Percentiles rank a stretch among this genome's conserved stretches.
phyloP scores from a whole-genome alignment of 2,113 vertebrate genomes.

The Terrapene triunguis region DNA sequence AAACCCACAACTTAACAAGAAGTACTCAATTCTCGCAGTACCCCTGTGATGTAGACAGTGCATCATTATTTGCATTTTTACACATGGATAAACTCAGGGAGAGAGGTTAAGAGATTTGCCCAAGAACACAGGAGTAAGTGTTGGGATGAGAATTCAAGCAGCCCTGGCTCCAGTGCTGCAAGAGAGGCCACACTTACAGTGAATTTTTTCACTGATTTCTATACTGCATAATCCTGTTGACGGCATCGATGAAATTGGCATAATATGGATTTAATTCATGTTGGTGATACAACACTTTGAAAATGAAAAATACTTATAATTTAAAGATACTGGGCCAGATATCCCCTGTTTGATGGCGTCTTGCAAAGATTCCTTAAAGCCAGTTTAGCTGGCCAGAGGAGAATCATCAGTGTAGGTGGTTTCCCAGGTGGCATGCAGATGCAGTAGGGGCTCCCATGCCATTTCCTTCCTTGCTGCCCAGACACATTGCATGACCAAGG shows the following conservation, averaged over 20 bases:
- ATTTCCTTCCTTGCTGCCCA: neutral
- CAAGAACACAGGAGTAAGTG: neutral
- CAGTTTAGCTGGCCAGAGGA: neutral
- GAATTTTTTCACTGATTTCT: neutral
- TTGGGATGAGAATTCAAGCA: neutral
- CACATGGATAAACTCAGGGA: neutral
- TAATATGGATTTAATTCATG: neutral
- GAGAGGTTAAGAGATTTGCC: slow-evolving; percentile 28
- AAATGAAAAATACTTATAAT: neutral
- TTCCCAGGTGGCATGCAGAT: neutral
- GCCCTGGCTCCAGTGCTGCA: neutral
- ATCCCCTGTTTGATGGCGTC: neutral
- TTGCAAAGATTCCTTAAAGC: neutral
- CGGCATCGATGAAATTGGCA: neutral
- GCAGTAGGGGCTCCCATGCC: accelerated
- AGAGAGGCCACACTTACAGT: neutral
- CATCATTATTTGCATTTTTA: slow-evolving; percentile 9
- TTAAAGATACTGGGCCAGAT: neutral
- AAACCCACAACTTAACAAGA: neutral
- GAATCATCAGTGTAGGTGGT: neutral
- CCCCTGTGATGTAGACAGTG: neutral
- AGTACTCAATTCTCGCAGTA: neutral
- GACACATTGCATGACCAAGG: neutral
- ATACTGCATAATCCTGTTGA: neutral
- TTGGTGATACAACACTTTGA: neutral